phyloP scores from a whole-genome alignment of 2,113 vertebrate species.

The Hippocampus zosterae region DNA sequence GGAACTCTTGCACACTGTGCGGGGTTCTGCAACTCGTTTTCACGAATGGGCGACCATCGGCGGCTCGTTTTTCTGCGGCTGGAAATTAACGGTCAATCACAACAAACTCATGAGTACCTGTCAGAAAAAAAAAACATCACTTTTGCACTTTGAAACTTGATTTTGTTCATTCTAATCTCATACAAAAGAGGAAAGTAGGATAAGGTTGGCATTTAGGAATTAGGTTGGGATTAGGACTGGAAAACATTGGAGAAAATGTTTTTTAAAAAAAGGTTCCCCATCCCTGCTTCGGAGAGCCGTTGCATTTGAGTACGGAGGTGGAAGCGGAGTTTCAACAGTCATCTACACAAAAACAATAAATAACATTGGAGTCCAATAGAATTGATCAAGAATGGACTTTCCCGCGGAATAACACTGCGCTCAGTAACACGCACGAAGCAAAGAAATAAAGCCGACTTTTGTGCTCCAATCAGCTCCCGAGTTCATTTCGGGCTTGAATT shows the following conservation, averaged over 20 bases:
- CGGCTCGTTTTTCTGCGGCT: too few species aligned
- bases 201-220: neutral
- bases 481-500: neutral
- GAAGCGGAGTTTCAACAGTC: slow-evolving; percentile 13
- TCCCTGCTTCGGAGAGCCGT: neutral
- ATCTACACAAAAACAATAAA: slow-evolving; percentile 35
- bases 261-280: neutral
- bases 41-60: too few species aligned
- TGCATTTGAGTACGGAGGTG: slow-evolving; percentile 15
- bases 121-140: too few species aligned
- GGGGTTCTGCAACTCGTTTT: too few species aligned
- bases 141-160: too few species aligned
- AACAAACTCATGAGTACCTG: too few species aligned
- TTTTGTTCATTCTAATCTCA: too few species aligned
- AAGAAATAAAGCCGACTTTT: slow-evolving; percentile 6
- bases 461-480: neutral
- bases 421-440: slow-evolving; percentile 4
- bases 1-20: too few species aligned
- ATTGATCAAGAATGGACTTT: slow-evolving; percentile 29
- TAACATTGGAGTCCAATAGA: slow-evolving; percentile 23
- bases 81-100: too few species aligned
- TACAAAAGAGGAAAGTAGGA: too few species aligned
- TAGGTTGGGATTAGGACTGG: neutral
- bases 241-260: neutral
- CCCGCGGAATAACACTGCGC: slow-evolving; percentile 63